Conservation (phyloP, 2,888 invertebrate genomes). For the Leptinotarsa haldemani region DNA sequence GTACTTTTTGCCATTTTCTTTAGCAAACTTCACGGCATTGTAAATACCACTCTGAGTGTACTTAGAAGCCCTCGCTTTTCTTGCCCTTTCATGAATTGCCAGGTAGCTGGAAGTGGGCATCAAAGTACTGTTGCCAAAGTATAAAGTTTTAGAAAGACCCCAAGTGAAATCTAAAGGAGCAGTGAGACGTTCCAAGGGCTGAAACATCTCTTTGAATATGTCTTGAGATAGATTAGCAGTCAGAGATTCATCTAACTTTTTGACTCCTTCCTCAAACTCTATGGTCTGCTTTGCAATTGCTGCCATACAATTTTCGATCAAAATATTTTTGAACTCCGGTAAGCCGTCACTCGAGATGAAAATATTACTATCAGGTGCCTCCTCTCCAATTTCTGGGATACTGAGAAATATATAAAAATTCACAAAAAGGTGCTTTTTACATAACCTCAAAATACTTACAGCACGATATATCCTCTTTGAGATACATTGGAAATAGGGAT, state of each 20-base stretch:
- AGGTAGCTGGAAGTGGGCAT: slow-evolving; percentile 85
- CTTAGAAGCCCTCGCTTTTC: slow-evolving; percentile 78
- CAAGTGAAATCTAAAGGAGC: slow-evolving; percentile 84
- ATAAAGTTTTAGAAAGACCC: slow-evolving; percentile 88
- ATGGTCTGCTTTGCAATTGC: slow-evolving; percentile 85
- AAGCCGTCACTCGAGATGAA: slow-evolving; percentile 79
- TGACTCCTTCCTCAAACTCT: slow-evolving; percentile 82
- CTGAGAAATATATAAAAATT: slow-evolving; percentile 62
- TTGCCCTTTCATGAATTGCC: slow-evolving; percentile 83
- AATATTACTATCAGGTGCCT: slow-evolving; percentile 80
- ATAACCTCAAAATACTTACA: slow-evolving; percentile 70
- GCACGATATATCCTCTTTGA: slow-evolving; percentile 75
- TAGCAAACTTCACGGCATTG: slow-evolving; percentile 72
- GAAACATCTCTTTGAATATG: slow-evolving; percentile 77
- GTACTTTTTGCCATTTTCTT: slow-evolving; percentile 36
- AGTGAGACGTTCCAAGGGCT: slow-evolving; percentile 80
- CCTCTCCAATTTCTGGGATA: slow-evolving; percentile 86
- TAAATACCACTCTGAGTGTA: slow-evolving; percentile 79
- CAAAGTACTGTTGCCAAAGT: slow-evolving; percentile 80
- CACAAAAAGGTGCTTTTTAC: not conserved
- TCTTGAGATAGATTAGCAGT: slow-evolving; percentile 63
- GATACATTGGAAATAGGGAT: slow-evolving; percentile 32
- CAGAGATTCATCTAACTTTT: slow-evolving; percentile 74
- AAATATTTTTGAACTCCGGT: slow-evolving; percentile 84
- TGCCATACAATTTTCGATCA: slow-evolving; percentile 86